Conservation (phyloP, 2,113 vertebrate genomes). For the Emydura subglobosa region DNA sequence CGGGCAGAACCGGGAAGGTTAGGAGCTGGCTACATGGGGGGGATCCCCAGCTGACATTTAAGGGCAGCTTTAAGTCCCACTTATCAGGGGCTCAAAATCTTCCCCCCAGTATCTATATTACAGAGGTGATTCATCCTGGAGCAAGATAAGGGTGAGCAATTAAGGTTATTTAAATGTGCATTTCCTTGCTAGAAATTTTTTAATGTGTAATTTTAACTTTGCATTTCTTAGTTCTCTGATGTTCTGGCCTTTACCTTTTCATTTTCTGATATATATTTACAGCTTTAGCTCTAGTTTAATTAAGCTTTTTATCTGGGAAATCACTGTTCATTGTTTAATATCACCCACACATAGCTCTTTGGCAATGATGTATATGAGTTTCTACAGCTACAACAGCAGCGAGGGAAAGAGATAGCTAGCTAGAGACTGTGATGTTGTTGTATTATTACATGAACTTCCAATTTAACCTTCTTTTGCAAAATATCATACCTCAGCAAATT, state of each 20-base stretch:
- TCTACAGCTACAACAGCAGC: neutral
- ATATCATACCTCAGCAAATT: neutral
- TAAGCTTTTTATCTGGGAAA: slow-evolving; percentile 22
- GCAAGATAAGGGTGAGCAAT: neutral
- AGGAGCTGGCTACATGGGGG: neutral
- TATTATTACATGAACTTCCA: neutral
- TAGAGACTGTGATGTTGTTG: neutral
- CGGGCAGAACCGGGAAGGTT: neutral
- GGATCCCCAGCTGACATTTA: neutral
- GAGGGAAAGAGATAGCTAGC: neutral
- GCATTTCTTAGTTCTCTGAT: slow-evolving; percentile 1
- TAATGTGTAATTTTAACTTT: neutral
- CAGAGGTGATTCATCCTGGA: neutral
- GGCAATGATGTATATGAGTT: neutral
- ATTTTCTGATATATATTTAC: neutral
- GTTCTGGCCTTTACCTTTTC: neutral
- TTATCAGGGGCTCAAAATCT: neutral
- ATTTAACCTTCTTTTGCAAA: neutral
- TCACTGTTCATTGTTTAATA: slow-evolving; percentile 26
- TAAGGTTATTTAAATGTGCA: neutral
- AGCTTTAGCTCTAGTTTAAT: slow-evolving; percentile 25
- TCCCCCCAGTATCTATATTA: neutral
- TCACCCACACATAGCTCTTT: neutral
- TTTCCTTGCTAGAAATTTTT: neutral
- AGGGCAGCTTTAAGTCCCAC: neutral